Percentiles rank a stretch among this genome's conserved stretches.
Evolutionary conservation across 2,888 invertebrate species (phyloP).

Genomic region (Campoplex capitator): DNA sequence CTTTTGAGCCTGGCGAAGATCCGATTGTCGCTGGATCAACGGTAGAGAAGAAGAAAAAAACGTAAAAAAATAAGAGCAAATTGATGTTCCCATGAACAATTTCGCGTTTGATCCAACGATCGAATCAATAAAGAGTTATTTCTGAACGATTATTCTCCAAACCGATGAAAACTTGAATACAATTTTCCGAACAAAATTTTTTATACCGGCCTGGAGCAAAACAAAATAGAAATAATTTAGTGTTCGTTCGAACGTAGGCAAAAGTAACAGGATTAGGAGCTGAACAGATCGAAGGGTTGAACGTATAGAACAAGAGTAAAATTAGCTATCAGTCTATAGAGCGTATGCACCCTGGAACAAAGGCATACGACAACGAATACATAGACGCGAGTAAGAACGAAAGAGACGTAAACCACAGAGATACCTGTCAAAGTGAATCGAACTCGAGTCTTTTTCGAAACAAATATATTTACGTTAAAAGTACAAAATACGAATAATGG

Average conservation of each 20-base stretch:
- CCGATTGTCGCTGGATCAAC: not conserved
- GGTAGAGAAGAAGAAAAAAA: not conserved
- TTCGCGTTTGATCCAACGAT: not conserved
- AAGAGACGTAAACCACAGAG: not conserved
- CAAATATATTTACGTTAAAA: not conserved
- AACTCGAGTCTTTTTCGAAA: not conserved
- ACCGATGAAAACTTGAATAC: not conserved
- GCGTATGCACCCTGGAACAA: not conserved
- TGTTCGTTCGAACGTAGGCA: not conserved
- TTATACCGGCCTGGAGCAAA: not conserved
- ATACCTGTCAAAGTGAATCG: not conserved
- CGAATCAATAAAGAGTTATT: not conserved
- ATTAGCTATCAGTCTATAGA: conserved; percentile 37
- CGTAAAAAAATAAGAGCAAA: not conserved
- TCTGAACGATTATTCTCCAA: not conserved
- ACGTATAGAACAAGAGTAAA: conserved; percentile 15
- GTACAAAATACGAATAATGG: not conserved
- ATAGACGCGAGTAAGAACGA: not conserved
- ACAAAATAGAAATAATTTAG: conserved; percentile 13
- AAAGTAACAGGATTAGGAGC: conserved; percentile 46
- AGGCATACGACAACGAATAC: not conserved
- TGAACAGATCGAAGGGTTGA: conserved; percentile 30
- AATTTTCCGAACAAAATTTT: not conserved
- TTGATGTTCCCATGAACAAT: not conserved
- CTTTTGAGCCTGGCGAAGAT: not conserved